A percentile compares a stretch with the other conserved stretches of the same genome.
Evolutionary conservation across 2,797 vertebrate genomes (phyloP).

Genomic region (Pangasius krempfi): DNA sequence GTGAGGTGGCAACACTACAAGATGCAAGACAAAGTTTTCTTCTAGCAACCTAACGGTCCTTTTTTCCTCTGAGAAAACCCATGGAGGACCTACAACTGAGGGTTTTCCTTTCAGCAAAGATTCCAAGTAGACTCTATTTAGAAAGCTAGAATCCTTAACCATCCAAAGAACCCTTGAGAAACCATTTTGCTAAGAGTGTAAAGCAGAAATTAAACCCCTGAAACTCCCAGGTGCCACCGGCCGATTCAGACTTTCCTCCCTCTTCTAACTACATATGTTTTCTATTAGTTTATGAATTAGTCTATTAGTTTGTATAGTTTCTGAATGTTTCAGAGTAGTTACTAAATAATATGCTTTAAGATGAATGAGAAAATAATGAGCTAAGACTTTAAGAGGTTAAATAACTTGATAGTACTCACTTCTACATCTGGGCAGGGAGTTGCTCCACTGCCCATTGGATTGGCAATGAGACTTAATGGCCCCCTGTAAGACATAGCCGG

Average conservation of each 20-base stretch:
- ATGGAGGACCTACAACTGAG: not conserved
- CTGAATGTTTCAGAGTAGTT: not conserved
- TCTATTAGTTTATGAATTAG: too few species aligned
- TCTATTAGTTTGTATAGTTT: too few species aligned
- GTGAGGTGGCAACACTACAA: not conserved
- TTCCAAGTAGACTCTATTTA: not conserved
- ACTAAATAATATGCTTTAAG: too few species aligned
- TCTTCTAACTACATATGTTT: not conserved
- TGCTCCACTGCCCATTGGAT: conserved; percentile 93
- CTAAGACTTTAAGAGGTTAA: not conserved
- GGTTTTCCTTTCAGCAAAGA: not conserved
- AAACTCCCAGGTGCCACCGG: not conserved
- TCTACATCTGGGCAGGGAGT: conserved; percentile 85
- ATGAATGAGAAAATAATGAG: not conserved
- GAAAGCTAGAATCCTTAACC: not conserved
- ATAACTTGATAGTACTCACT: conserved; percentile 76
- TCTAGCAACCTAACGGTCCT: not conserved
- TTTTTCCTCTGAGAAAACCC: not conserved
- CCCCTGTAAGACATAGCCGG: conserved; percentile 88
- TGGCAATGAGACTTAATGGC: conserved; percentile 85
- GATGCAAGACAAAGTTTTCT: not conserved
- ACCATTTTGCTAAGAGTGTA: not conserved
- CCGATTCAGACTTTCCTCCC: not conserved
- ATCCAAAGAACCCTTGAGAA: not conserved
- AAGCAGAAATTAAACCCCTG: not conserved